Percentiles rank a stretch among this genome's conserved stretches.
phyloP scores from a whole-genome alignment of 64 coral and sea anemone species.

The Pocillopora damicornis region DNA sequence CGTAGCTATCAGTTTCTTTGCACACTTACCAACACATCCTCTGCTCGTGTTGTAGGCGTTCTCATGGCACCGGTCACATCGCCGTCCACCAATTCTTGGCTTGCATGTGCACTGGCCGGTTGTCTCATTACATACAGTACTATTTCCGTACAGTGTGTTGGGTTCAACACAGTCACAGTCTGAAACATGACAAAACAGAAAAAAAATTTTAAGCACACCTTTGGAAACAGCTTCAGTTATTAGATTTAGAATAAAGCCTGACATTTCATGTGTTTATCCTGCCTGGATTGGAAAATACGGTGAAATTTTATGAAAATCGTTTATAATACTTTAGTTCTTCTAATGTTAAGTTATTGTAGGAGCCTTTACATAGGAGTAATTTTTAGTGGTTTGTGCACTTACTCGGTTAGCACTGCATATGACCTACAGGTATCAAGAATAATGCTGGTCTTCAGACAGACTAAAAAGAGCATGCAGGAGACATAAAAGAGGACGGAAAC shows the following conservation, averaged over 20 bases:
- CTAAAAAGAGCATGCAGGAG: too few species aligned
- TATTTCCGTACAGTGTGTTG: slow-evolving; percentile 83
- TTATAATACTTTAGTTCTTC: neutral
- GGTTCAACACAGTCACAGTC: slow-evolving; percentile 76
- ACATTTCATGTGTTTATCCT: too few species aligned
- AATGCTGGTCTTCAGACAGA: too few species aligned
- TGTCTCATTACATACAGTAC: slow-evolving; percentile 73
- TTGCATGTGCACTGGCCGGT: slow-evolving; percentile 84
- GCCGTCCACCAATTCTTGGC: slow-evolving; percentile 64
- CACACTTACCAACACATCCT: slow-evolving; percentile 77
- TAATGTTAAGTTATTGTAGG: neutral
- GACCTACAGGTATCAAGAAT: too few species aligned
- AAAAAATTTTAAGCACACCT: neutral
- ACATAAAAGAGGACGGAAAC: neutral
- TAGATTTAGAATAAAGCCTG: neutral
- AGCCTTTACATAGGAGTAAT: neutral
- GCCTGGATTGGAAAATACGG: too few species aligned
- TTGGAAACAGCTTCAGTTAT: neutral
- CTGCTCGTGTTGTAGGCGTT: slow-evolving; percentile 77
- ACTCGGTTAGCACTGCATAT: too few species aligned
- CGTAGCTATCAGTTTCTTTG: neutral
- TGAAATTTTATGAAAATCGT: too few species aligned
- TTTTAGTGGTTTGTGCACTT: too few species aligned
- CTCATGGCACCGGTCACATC: slow-evolving; percentile 94
- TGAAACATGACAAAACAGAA: slow-evolving; percentile 5